Base-by-base conservation (phyloP, 2,888 invertebrate genomes). In the Tachina lurida region DNA sequence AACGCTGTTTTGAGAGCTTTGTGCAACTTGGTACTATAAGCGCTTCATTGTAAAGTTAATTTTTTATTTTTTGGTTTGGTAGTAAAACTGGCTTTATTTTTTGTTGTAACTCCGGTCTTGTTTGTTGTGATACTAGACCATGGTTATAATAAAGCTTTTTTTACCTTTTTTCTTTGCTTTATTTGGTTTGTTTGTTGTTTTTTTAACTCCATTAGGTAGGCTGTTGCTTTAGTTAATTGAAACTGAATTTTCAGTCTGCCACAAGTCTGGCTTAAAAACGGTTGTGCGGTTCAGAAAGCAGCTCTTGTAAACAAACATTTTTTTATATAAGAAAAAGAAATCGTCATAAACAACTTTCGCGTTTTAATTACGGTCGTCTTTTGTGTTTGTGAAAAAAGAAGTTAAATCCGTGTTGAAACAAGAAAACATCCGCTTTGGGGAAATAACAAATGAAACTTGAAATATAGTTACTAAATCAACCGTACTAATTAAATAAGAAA, bases 221-320 rank as follows among this genome's bases (percentile, higher is more conserved):
- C 82, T 78, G 74, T 70, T 76, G 79, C 76, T 67, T 76, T 67
- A 73, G 76, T 79, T 80, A 80, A 86, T 83, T 86, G 83, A 83
- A 86, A 86, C 56, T 77, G 73, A 80, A 85, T 67, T 85, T 88
- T 91, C 89, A 91, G 91, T 91, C 91, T 91, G 90, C 90, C 90
- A 87, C 88, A 89, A 91, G 91, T 90, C 90, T 89, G 89, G 88
- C 89, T 90, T 88, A 89, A 87, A 90, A 89, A 89, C 90, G 90
- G 91, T 91, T 89, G 91, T 90, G 79, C 73, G 73, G 77, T 74
- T 22, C 39, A 19, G 13, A 83, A 76, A 65, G 56, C 60, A 76
- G 47, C 39, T 56, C 49, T 62, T 63, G 49, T 56, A 19, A 19
- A n/a, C 62, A 52, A 41, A 12, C 10, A 58, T 73, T 60, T 39